Base-by-base conservation (phyloP, 2,888 invertebrate species). In the Cheilosia variabilis region DNA sequence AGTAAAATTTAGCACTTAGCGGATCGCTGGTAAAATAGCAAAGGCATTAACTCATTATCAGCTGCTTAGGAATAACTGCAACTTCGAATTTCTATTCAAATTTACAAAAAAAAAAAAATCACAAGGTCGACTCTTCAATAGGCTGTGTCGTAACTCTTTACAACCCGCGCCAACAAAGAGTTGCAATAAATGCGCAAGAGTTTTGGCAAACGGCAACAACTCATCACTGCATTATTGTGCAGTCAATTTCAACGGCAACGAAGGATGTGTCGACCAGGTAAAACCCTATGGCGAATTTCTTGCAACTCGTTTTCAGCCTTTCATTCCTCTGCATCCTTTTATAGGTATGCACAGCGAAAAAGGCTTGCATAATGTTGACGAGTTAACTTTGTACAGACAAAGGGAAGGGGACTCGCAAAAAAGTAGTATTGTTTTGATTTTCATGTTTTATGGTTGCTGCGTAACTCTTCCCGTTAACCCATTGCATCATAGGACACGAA, bases 381-480 rank as follows among this genome's bases (percentile, higher is more conserved):
- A 34, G 37, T 47, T 52, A 60, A 65, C 45, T 53, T 22, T 58
- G 68, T 7, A 37, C 4, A 60, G n/a, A 69, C 65, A 78, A 78
- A 47, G 10, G 62, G 72, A 47, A 66, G 13, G 50, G 81, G 45
- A 10, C 37, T 37, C 34, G 50, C 63, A 68, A 73, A 57, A 31
- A 55, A 58, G 47, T 63, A 65, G 34, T 10, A 19, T 17, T 55
- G 50, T 72, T 7, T 47, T 80, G 31, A 41, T 31, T 68, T 5
- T 19, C 17, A 6, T 24, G 22, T 71, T 84, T 79, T 79, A 79
- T 45, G 82, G 55, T 31, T 47, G 55, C 43, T 22, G 41, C 71
- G 58, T 81, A 79, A 84, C 84, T 84, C 84, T 79, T 76, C 69
- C 79, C 79, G 79, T 84, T 84, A 84, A 84, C 84, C 79, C 84